A percentile compares a stretch with the other conserved stretches of the same genome.
Evolutionary conservation across 2,888 invertebrate genomes (phyloP).

Genomic region (Acleris cristana): DNA sequence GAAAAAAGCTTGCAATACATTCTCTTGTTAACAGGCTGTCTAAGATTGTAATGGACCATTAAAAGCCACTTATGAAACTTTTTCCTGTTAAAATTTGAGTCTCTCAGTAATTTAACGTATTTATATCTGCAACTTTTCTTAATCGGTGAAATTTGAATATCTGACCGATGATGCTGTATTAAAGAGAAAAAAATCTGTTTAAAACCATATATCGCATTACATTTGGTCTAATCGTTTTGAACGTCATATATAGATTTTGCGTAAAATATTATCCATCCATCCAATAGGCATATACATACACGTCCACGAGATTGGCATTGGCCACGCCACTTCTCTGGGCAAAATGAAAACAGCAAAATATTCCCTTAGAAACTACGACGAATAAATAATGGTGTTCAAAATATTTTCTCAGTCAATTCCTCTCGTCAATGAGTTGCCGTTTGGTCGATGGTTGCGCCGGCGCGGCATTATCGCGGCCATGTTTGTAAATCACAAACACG

Average conservation of each 20-base stretch:
- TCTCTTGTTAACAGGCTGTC: slow-evolving; percentile 21
- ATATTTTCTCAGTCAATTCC: slow-evolving; percentile 55
- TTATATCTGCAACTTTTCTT: too few species aligned
- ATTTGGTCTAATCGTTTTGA: too few species aligned
- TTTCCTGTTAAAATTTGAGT: not conserved
- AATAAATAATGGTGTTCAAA: slow-evolving; percentile 39
- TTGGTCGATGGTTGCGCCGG: slow-evolving; percentile 49
- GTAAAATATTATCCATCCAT: too few species aligned
- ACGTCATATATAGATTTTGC: too few species aligned
- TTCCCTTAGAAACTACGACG: slow-evolving; percentile 43
- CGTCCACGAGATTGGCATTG: not conserved
- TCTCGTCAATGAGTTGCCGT: slow-evolving; percentile 44
- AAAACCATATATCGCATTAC: too few species aligned
- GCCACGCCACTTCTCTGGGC: not conserved
- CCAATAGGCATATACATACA: too few species aligned
- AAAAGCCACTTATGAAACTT: not conserved
- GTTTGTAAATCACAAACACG: slow-evolving; percentile 51
- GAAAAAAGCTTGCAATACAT: slow-evolving; percentile 29
- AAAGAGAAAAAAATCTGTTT: too few species aligned
- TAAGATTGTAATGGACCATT: not conserved
- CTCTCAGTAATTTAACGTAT: too few species aligned
- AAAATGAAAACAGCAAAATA: not conserved
- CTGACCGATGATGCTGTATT: too few species aligned
- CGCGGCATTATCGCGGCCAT: slow-evolving; percentile 43
- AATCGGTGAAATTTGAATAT: too few species aligned